Base-by-base conservation (phyloP, 2,113 vertebrate species). In the Platysteira castanea region DNA sequence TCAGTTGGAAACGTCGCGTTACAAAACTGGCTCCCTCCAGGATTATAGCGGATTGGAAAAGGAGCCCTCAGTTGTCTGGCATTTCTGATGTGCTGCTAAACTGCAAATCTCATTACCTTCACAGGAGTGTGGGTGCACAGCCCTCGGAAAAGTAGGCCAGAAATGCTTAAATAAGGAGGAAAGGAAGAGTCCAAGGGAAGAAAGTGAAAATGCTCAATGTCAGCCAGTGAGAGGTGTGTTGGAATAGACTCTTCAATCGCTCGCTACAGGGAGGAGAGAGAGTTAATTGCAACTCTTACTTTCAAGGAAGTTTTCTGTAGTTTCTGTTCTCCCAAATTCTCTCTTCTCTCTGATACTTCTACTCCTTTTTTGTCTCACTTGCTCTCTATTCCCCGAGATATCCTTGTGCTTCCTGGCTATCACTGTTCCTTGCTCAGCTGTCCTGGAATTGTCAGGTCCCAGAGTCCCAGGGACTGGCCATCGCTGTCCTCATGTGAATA, bases 61-160 rank as follows among this genome's bases (percentile, higher is more conserved):
- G 9, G 54, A 93, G 90, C 87, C 54, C 22, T 47, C 59, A 4
- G 15, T 63, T 60, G 61, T 91, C 78, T 59, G 89, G 76, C 35
- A 2, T 90, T 90, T 86, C 76, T 67, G 87, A 84, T 84, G 87
- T 90, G 79, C 87, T 84, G 59, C 70, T 91, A 13, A 80, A 87
- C 87, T 80, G 82, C 90, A 95, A 88, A 94, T 91, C 85, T 90
- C 75, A 37, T 94, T 91, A 50, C 84, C 54, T 91, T 80, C 90
- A 54, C 75, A 37, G 75, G 82, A 88, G 87, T 78, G 68, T 63
- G 71, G 71, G 68, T 94, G 88, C 88, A 56, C 63, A 94, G 87
- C 67, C 75, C 56, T 84, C 15, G 7, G 86, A 78, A 94, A 96
- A 89, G 57, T 68, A 90, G 89, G 83, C 83, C 83, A 90, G 88